Evolutionary conservation across 2,797 vertebrate species (phyloP), one percentile per base, ranked within the genome.

Genomic region (Erethizon dorsatum): DNA sequence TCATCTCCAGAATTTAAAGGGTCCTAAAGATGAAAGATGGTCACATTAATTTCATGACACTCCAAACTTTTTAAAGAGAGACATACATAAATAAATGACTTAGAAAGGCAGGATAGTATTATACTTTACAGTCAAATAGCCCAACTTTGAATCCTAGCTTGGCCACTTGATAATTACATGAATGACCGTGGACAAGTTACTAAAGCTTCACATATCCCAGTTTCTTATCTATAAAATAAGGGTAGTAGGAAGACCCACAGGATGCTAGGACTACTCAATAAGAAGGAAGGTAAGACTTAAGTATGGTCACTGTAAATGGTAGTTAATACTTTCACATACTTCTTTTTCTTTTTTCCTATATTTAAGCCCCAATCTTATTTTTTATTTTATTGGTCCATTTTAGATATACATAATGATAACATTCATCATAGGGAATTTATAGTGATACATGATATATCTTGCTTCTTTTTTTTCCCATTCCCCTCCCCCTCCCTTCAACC

Each of bases 1-100:
- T 99, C 99, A 93, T 99, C 99, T 17, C 99, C 99, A n/a, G 99
- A 99, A 98, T 99, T 99, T 98, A 99, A 98, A 88, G 99, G 99
- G 97, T 99, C 99, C 99, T 99, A 97, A 20, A 98, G 73, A 98
- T 83, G 56, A 98, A 98, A 98, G 47, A 77, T 47, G 65, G 73
- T 61, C 75, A n/a, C 57, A 95, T 95, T 97, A 96, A 95, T 84
- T 95, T 93, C 63, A 96, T 69, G 31, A 89, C 78, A 63, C n/a
- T 87, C 24, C 91, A 73, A 50, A 77, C 91, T 95, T 91, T 97
- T 90, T 85, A 61, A 91, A 96, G 63, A 87, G 18, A 93, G 47
- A 79, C 41, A 90, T 24, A 83, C 9, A 89, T 73, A 92, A 83
- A 71, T 63, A 90, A 75, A 93, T 50, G 4, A 86, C 52, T 56